These are phyloP conservation scores for Odobenus rosmarus DNA, from an alignment of 2,113 vertebrate genomes.

Conservation along the genomic window DNA sequence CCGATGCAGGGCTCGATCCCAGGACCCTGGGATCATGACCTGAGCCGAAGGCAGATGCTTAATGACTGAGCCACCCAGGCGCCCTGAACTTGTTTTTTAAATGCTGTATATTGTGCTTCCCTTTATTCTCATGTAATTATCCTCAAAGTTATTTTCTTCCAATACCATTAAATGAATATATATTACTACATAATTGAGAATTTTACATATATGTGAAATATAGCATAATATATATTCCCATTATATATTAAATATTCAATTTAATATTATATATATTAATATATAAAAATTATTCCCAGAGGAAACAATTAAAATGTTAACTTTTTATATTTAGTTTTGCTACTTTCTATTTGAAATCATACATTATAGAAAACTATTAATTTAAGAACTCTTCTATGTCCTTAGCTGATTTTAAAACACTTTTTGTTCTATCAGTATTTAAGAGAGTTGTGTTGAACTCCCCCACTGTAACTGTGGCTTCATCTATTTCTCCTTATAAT, in stretches of 20 bases:
- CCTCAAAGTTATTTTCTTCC: background rate
- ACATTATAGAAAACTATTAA: background rate
- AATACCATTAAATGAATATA: background rate
- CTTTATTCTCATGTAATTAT: background rate
- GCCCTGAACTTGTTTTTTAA: background rate
- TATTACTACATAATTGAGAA: background rate
- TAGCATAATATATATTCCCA: background rate
- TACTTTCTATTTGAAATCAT: background rate
- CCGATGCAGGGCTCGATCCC: no score
- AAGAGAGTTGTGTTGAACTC: background rate
- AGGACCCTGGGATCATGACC: no score
- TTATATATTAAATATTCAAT: background rate
- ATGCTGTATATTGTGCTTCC: background rate
- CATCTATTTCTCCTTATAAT: background rate
- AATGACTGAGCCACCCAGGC: no score
- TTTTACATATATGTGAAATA: background rate
- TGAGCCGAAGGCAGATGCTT: no score
- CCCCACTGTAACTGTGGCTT: background rate
- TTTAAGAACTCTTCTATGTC: background rate
- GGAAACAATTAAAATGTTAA: background rate
- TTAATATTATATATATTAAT: background rate
- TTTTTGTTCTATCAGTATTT: background rate
- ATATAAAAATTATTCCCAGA: background rate
- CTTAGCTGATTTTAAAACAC: background rate
- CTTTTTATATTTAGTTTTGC: background rate